These are phyloP conservation scores for Mizuhopecten yessoensis DNA, from an alignment of 1,140 invertebrate species.

Conservation along the genomic window DNA sequence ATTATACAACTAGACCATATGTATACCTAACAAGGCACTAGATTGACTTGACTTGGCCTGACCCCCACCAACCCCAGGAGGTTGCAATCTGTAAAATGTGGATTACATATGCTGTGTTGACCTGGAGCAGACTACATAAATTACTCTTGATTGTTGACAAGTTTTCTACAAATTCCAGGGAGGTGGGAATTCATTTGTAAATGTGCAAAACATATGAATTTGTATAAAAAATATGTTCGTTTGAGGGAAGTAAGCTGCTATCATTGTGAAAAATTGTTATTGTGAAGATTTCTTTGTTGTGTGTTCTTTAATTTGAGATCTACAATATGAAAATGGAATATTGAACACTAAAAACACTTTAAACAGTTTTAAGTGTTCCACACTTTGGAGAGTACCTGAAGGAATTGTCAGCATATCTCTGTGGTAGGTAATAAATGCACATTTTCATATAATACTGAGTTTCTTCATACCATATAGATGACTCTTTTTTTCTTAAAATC, in stretches of 20 bases:
- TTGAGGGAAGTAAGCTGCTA: neutral
- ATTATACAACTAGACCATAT: neutral
- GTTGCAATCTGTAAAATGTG: neutral
- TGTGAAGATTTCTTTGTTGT: neutral
- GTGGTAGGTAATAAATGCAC: no score
- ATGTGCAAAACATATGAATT: neutral
- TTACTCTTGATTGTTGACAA: neutral
- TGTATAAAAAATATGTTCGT: neutral
- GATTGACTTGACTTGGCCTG: neutral
- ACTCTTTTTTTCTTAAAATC: no score
- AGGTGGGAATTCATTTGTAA: neutral
- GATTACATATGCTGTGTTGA: neutral
- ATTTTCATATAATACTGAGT: no score
- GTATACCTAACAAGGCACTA: neutral
- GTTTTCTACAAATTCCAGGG: neutral
- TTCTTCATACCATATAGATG: no score
- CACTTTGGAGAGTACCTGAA: no score
- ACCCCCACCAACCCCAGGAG: neutral
- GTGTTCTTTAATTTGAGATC: neutral
- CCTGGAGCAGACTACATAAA: no score
- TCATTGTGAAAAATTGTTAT: neutral
- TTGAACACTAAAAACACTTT: neutral
- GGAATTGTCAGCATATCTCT: no score
- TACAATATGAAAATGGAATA: neutral
- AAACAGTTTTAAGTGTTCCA: neutral